A percentile compares a stretch with the other conserved stretches of the same genome.
phyloP scores from a whole-genome alignment of 2,797 vertebrate genomes.

The Emys orbicularis region DNA sequence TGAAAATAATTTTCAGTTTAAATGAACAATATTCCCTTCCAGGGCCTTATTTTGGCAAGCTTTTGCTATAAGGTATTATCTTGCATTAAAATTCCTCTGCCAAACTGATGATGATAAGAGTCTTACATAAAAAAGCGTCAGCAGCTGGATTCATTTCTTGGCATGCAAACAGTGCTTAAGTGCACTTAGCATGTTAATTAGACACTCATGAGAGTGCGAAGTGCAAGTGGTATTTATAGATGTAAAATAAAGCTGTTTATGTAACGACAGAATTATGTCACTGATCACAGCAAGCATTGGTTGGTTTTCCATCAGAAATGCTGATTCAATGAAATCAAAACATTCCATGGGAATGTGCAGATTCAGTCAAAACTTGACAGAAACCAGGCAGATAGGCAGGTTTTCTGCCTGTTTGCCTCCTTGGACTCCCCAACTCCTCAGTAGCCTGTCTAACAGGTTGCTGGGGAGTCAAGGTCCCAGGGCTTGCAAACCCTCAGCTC shows the following conservation, averaged over 20 bases:
- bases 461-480: too few relatives aligned
- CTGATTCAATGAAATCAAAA: neutral
- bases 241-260: neutral
- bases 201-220: neutral
- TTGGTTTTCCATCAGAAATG: neutral
- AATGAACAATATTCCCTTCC: conserved; percentile 48
- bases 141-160: neutral
- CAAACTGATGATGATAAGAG: conserved; percentile 52
- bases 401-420: neutral
- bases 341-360: accelerated
- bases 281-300: neutral
- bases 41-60: neutral
- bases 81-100: conserved; percentile 50
- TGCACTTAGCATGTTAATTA: neutral
- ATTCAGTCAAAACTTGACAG: neutral
- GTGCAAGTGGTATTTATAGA: neutral
- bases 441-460: too few relatives aligned
- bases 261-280: neutral
- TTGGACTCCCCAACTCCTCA: too few relatives aligned
- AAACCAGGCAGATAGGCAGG: accelerated
- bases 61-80: neutral
- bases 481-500: too few relatives aligned
- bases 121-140: conserved; percentile 34
- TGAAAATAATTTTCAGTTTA: conserved; percentile 38
- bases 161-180: neutral